Conservation (phyloP, 2,888 invertebrate genomes). For the Panopea generosa region DNA sequence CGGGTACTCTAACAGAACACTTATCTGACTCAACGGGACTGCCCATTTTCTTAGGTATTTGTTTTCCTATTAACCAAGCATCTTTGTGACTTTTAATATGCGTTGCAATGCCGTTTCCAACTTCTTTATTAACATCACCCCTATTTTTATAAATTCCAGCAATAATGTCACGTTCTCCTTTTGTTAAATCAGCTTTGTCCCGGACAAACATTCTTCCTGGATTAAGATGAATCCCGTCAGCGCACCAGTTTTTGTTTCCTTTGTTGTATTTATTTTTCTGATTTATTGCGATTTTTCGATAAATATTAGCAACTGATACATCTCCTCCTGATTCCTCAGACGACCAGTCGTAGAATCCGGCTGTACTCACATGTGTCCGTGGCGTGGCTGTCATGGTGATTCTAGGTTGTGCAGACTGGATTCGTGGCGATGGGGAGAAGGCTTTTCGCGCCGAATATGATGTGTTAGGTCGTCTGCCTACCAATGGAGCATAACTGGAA, state of each 20-base stretch:
- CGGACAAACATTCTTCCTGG: conserved; percentile 76
- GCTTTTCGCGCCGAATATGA: conserved; percentile 64
- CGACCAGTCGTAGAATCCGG: conserved; percentile 78
- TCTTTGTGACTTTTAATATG: conserved; percentile 74
- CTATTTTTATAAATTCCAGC: conserved; percentile 78
- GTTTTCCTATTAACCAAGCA: conserved; percentile 75
- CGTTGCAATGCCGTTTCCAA: conserved; percentile 51
- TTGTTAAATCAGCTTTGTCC: conserved; percentile 77
- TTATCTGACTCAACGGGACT: conserved; percentile 41
- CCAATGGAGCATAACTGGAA: conserved; percentile 48
- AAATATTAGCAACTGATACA: conserved; percentile 70
- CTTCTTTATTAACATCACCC: conserved; percentile 58
- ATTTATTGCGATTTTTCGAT: conserved; percentile 70
- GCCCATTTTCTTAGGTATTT: conserved; percentile 33
- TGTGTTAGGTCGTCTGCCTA: conserved; percentile 64
- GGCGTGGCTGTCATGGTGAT: conserved; percentile 63
- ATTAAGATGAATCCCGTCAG: conserved; percentile 61
- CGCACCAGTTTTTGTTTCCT: conserved; percentile 56
- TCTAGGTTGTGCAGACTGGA: conserved; percentile 61
- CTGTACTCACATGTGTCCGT: conserved; percentile 71
- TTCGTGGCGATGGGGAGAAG: conserved; percentile 68
- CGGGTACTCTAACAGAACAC: conserved; percentile 61
- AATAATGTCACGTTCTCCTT: conserved; percentile 79
- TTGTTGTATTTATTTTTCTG: conserved; percentile 38
- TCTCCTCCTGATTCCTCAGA: conserved; percentile 57